These are phyloP conservation scores for Seriola rivoliana DNA, from an alignment of 2,113 vertebrate genomes.

Conservation along the genomic window DNA sequence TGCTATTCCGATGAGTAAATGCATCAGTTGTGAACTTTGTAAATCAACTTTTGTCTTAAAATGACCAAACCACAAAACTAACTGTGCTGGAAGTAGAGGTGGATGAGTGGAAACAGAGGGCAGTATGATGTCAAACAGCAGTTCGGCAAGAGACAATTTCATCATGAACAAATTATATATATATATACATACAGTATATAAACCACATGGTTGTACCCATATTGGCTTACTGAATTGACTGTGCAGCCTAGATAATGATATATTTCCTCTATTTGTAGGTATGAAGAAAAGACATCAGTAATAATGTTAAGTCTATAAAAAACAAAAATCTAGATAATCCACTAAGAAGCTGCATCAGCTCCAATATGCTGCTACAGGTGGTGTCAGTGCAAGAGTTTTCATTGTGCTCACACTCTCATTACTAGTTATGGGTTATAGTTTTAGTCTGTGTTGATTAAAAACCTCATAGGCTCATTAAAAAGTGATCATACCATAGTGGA, in stretches of 20 bases:
- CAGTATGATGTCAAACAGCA: no score
- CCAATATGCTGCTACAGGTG: constrained; percentile 4
- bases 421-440: not conserved
- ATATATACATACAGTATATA: no score
- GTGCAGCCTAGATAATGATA: no score
- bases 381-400: not conserved
- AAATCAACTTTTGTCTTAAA: not conserved
- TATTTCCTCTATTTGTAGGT: no score
- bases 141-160: no score
- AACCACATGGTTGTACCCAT: no score
- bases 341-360: constrained; percentile 3
- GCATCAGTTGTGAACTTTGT: not conserved
- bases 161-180: no score
- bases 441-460: not conserved
- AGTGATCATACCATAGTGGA: not conserved
- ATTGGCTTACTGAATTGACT: no score
- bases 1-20: not conserved
- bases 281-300: no score
- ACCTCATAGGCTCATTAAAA: not conserved
- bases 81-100: not conserved
- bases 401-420: not conserved
- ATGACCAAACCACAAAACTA: not conserved
- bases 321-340: not conserved
- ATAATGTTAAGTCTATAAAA: no score
- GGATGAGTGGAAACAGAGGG: no score